Conservation (phyloP, 2,888 invertebrate genomes). For the Coelogynopora nodosa region DNA sequence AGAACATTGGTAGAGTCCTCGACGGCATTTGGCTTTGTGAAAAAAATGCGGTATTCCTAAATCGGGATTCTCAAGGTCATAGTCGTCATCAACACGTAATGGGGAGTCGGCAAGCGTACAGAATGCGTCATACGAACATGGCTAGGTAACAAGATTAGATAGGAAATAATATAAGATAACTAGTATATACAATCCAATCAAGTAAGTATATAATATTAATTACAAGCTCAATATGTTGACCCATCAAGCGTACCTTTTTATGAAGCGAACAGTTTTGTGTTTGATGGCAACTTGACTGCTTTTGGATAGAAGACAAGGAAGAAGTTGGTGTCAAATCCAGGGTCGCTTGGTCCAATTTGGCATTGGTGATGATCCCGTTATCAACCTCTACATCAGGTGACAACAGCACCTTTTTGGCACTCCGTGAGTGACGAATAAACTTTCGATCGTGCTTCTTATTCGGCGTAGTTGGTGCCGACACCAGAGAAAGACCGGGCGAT, state of each 20-base stretch:
- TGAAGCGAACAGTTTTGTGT: slow-evolving; percentile 2
- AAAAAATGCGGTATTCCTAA: neutral
- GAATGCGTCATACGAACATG: neutral
- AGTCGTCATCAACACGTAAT: neutral
- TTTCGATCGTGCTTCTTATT: neutral
- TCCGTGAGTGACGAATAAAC: neutral
- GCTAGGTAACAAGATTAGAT: neutral
- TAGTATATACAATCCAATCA: neutral
- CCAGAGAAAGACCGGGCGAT: neutral
- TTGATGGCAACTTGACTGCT: neutral
- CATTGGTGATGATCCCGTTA: neutral
- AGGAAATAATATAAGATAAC: neutral
- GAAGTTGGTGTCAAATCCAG: neutral
- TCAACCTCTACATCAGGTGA: neutral
- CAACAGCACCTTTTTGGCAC: neutral
- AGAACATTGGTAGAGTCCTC: neutral
- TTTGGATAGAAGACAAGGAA: neutral
- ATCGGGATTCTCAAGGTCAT: neutral
- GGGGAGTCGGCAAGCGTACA: neutral
- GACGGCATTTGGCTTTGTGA: slow-evolving; percentile 5
- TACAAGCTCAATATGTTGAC: too few relatives aligned
- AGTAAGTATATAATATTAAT: too few relatives aligned
- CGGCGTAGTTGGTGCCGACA: neutral
- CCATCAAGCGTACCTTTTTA: neutral
- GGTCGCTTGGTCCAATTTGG: neutral